Evolutionary conservation across 2,797 vertebrate species (phyloP).

Genomic region (Cryptoblepharus egeriae): DNA sequence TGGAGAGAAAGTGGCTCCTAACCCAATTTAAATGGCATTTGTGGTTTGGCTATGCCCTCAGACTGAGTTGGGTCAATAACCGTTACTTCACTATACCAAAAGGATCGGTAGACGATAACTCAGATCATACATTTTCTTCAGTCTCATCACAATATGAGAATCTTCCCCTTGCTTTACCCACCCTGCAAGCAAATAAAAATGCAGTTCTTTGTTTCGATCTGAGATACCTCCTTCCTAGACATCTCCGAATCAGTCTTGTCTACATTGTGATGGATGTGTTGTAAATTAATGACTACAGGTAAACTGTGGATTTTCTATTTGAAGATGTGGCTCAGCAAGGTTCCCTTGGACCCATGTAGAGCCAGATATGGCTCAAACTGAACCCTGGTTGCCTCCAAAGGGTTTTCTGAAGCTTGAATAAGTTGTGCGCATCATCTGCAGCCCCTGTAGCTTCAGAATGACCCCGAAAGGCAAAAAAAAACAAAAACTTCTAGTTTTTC

Average conservation of each 20-base stretch:
- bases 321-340: too few relatives aligned
- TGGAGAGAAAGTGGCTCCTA: background rate
- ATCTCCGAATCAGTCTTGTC: background rate
- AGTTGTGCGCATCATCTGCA: too few relatives aligned
- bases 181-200: background rate
- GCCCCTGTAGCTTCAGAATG: too few relatives aligned
- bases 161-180: background rate
- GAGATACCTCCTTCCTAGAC: background rate
- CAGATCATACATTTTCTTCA: background rate
- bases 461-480: too few relatives aligned
- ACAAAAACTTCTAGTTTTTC: too few relatives aligned
- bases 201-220: background rate
- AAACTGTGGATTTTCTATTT: too few relatives aligned
- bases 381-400: too few relatives aligned
- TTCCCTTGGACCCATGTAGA: too few relatives aligned
- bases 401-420: too few relatives aligned
- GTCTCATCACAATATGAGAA: background rate
- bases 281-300: background rate
- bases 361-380: too few relatives aligned
- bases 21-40: background rate
- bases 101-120: background rate
- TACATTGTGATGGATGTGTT: background rate
- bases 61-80: background rate
- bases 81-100: background rate
- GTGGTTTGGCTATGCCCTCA: background rate